Evolutionary conservation across 1,140 invertebrate genomes (phyloP).

Genomic region (Heliconius hewitsoni): DNA sequence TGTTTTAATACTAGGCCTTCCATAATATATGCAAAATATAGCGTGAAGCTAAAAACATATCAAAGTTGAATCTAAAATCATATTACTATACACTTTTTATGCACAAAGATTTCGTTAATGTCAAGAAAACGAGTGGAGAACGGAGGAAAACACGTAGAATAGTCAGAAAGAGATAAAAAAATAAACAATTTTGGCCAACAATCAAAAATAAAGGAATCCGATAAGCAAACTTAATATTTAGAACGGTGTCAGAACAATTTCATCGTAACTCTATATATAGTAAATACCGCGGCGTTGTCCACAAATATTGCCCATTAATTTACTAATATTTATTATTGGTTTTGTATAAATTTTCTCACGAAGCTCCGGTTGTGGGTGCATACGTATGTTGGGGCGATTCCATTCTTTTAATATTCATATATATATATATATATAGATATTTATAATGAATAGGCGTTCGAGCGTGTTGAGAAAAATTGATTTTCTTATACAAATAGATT

Average conservation of each 20-base stretch:
- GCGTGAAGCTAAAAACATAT: no score
- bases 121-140: neutral
- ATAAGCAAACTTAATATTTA: neutral
- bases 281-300: conserved; percentile 9
- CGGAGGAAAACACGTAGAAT: neutral
- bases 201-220: neutral
- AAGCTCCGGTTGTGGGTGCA: neutral
- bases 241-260: conserved; percentile 30
- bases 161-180: neutral
- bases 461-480: neutral
- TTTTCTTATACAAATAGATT: neutral
- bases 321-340: conserved; percentile 34
- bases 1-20: no score
- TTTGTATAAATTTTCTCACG: conserved; percentile 34
- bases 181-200: neutral
- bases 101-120: no score
- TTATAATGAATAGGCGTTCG: neutral
- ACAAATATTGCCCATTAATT: conserved; percentile 30
- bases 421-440: no score
- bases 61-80: no score
- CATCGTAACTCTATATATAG: conserved; percentile 24
- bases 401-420: neutral
- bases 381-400: neutral
- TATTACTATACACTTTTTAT: no score
- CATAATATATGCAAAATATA: no score